Percentiles rank a stretch among this genome's conserved stretches.
These are phyloP conservation scores for Potorous gilbertii DNA, from an alignment of 2,797 vertebrate genomes.

Conservation along the genomic window DNA sequence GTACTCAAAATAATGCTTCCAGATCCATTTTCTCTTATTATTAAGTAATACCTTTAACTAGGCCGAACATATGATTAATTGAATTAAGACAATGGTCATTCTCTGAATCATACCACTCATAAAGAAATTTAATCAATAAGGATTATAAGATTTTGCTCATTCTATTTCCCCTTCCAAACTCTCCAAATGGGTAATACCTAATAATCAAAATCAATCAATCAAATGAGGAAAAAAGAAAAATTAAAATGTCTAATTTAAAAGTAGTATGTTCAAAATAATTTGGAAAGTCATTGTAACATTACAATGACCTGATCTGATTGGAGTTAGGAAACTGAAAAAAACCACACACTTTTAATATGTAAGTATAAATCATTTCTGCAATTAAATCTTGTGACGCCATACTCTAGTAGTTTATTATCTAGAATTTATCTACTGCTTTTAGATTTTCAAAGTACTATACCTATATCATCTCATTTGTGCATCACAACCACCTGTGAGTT, in stretches of 20 bases:
- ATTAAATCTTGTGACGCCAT: neutral
- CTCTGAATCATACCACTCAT: neutral
- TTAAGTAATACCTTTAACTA: neutral
- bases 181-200: neutral
- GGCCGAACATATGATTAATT: neutral
- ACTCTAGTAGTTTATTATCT: neutral
- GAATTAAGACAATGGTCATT: neutral
- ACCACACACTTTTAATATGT: neutral
- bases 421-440: neutral
- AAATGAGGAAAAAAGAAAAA: neutral
- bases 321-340: neutral
- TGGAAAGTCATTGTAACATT: neutral
- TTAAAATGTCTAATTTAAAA: neutral
- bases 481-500: neutral
- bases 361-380: neutral
- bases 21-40: neutral
- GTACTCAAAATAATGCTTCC: constrained; percentile 18
- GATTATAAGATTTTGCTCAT: constrained; percentile 2
- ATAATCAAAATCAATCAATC: neutral
- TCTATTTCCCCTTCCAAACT: neutral
- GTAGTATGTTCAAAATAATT: neutral
- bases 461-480: neutral
- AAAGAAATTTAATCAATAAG: constrained; percentile 4
- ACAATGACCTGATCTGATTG: neutral
- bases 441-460: neutral